phyloP scores from a whole-genome alignment of 2,888 invertebrate genomes.

The Sarcophaga caerulescens region DNA sequence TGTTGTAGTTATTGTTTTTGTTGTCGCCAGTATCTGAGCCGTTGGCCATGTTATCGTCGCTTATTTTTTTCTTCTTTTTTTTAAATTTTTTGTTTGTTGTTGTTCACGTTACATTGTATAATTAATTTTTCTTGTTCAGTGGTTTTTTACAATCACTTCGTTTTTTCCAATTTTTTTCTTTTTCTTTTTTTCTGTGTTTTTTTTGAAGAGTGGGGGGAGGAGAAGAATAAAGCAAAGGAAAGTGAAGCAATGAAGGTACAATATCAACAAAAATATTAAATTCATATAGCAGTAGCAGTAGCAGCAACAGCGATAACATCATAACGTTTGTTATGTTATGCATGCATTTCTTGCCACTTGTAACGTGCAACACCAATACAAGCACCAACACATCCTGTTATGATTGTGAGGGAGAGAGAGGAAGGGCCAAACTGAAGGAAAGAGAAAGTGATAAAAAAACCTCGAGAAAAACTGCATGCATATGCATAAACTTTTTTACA shows the following conservation, averaged over 20 bases:
- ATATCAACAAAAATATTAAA: slow-evolving; percentile 4
- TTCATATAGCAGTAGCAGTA: slow-evolving; percentile 1
- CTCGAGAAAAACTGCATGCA: slow-evolving; percentile 42
- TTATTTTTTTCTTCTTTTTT: no score
- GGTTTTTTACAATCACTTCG: slow-evolving; percentile 78
- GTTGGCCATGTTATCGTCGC: slow-evolving; percentile 45
- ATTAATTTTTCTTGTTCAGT: slow-evolving; percentile 81
- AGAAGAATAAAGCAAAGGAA: no score
- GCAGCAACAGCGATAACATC: slow-evolving; percentile 2
- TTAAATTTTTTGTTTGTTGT: no score
- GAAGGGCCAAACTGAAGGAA: no score
- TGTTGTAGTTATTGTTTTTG: neutral
- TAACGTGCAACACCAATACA: neutral
- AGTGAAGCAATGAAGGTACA: slow-evolving; percentile 32
- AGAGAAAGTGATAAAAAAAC: slow-evolving; percentile 7
- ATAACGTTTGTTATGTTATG: slow-evolving; percentile 41
- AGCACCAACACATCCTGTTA: no score
- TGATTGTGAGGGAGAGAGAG: no score
- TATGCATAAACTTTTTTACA: slow-evolving; percentile 52
- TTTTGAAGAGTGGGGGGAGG: no score
- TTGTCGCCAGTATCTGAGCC: slow-evolving; percentile 32
- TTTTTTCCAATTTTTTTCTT: neutral
- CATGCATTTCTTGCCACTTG: slow-evolving; percentile 38
- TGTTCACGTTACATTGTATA: slow-evolving; percentile 73
- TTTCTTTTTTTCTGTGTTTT: no score